Evolutionary conservation across 2,113 vertebrate species (phyloP).

Genomic region (Larimichthys crocea): DNA sequence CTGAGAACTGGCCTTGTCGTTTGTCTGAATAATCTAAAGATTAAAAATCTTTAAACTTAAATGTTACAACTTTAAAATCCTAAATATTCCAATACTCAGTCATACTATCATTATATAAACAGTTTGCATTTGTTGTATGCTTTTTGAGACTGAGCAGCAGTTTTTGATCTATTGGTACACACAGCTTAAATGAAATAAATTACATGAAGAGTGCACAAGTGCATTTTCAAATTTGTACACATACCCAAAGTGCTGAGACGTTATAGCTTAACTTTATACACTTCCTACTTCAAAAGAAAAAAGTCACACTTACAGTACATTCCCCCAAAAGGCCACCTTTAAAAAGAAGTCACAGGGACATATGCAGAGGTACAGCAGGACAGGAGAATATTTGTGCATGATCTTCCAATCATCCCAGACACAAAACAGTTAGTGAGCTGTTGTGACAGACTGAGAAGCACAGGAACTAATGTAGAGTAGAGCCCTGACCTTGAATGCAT

Average conservation of each 20-base stretch:
- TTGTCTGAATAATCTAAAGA: neutral
- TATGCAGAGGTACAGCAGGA: neutral
- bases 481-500: neutral
- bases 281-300: conserved; percentile 10
- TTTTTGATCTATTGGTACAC: conserved; percentile 46
- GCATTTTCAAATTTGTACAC: conserved; percentile 30
- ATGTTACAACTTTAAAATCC: conserved; percentile 16
- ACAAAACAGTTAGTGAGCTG: neutral
- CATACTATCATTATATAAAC: conserved; percentile 7
- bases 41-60: neutral
- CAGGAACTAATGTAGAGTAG: neutral
- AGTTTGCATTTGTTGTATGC: conserved; percentile 7
- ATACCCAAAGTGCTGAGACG: conserved; percentile 37
- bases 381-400: neutral
- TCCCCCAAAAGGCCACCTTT: conserved; percentile 60
- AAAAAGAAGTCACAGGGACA: conserved; percentile 23
- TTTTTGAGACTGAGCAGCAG: conserved; percentile 22
- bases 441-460: neutral
- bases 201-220: conserved; percentile 37
- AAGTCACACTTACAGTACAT: conserved; percentile 24
- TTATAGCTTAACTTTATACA: conserved; percentile 26
- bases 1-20: neutral
- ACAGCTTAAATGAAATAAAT: conserved; percentile 39
- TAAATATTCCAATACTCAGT: neutral
- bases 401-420: neutral